Conservation (phyloP, 2,888 invertebrate genomes). For the Volucella zonaria region DNA sequence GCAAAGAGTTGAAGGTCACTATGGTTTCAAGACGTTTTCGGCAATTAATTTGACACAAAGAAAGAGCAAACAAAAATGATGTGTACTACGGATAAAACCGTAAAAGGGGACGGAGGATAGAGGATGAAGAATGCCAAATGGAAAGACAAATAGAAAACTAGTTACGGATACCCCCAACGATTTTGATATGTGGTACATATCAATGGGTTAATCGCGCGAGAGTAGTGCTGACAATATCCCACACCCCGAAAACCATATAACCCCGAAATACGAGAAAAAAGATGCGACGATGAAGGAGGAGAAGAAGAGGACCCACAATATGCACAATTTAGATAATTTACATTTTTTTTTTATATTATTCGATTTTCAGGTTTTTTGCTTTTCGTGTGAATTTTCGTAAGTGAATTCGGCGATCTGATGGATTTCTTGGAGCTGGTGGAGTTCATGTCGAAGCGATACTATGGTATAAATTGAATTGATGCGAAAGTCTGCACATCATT, state of each 20-base stretch:
- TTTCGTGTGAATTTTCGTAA: constrained; percentile 52
- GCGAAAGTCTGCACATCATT: constrained; percentile 66
- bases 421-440: constrained; percentile 10
- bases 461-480: constrained; percentile 68
- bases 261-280: constrained; percentile 6
- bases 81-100: neutral
- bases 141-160: constrained; percentile 26
- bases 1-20: constrained; percentile 58
- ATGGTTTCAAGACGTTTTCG: constrained; percentile 49
- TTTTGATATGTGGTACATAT: constrained; percentile 29
- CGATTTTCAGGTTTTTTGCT: constrained; percentile 10
- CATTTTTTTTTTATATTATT: constrained; percentile 4
- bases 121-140: neutral
- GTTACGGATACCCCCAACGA: constrained; percentile 2
- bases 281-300: neutral
- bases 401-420: neutral
- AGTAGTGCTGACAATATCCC: constrained; percentile 25
- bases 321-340: constrained; percentile 43
- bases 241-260: constrained; percentile 44
- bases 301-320: constrained; percentile 6
- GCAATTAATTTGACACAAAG: constrained; percentile 42
- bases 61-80: constrained; percentile 7
- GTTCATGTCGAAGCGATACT: constrained; percentile 15
- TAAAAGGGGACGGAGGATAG: neutral
- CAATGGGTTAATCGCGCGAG: constrained; percentile 17